phyloP scores from a whole-genome alignment of 2,797 vertebrate species.

The Pogoniulus pusillus region DNA sequence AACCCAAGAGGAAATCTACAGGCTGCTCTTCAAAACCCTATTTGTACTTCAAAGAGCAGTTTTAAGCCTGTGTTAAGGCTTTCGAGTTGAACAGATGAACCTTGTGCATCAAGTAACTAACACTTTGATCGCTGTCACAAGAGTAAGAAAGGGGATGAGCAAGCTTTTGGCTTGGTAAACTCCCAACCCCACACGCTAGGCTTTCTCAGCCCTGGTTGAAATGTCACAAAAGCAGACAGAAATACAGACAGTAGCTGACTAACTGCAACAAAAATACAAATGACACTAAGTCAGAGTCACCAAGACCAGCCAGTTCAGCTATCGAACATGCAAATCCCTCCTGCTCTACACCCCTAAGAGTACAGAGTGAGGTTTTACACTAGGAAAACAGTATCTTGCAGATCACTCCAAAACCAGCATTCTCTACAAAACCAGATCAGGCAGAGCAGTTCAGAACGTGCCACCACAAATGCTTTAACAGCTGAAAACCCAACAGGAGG shows the following conservation, averaged over 20 bases:
- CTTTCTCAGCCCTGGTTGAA: not conserved
- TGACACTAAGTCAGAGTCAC: not conserved
- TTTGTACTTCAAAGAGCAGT: not conserved
- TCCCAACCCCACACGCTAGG: not conserved
- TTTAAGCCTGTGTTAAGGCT: conserved; percentile 9
- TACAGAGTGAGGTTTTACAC: not conserved
- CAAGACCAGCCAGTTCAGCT: not conserved
- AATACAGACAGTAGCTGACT: not conserved
- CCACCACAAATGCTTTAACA: not conserved
- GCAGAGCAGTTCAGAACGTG: not conserved
- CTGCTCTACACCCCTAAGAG: not conserved
- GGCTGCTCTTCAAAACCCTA: not conserved
- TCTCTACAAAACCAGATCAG: not conserved
- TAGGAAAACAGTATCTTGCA: not conserved
- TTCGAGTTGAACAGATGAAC: not conserved
- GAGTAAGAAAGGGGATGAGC: not conserved
- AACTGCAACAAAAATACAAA: not conserved
- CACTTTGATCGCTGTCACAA: not conserved
- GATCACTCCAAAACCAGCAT: not conserved
- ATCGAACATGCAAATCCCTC: not conserved
- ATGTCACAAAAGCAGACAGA: not conserved
- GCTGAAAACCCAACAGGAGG: not conserved
- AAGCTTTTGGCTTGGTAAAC: not conserved
- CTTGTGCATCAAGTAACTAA: not conserved
- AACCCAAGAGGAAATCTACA: not conserved